Evolutionary conservation across 2,797 vertebrate genomes (phyloP), one percentile per base, ranked within the genome.

Genomic region (Sebastolobus alascanus): DNA sequence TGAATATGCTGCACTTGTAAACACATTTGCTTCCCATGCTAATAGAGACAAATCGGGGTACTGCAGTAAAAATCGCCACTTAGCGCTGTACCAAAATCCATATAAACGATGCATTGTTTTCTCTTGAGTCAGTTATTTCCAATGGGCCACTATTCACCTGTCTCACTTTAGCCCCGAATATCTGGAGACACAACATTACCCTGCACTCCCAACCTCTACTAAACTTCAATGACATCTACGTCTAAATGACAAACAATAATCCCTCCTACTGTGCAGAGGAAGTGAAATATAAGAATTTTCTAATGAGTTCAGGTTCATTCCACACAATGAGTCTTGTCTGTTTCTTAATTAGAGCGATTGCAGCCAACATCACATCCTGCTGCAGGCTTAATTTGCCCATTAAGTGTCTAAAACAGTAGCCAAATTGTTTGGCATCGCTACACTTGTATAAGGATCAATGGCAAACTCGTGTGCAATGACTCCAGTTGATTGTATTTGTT

Each of bases 361-460:
- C 63, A 71, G 73, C 18, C 72, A 70, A 61, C 64, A 43, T 14
- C 35, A 35, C 37, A 54, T 61, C 52, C 25, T 37, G 65, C 82
- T 58, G 43, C 70, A 58, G 71, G 56, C 76, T 82, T 77, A 73
- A 87, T 88, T 79, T 71, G 68, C 77, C 60, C 68, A 85, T 77
- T 64, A 68, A 50, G 50, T 55, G 12, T 73, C n/a, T 10, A 58
- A 64, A 72, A 55, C 50, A 68, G 72, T 25, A 20, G 61, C 70
- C 60, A 73, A 68, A 83, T 73, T 59, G 55, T 77, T 80, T 71
- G 37, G 63, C 54, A 54, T 50, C 7, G 61, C 80, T 54, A 2
- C 59, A 77, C 33, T 77, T 74, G 38, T 68, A 68, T 29, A 37
- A 74, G 25, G 72, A 89, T 86, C 83, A 77, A 80, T 82, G 61